These are phyloP conservation scores for Eueremaeus valkanovi DNA, from an alignment of 2,888 invertebrate genomes.

Conservation along the genomic window DNA sequence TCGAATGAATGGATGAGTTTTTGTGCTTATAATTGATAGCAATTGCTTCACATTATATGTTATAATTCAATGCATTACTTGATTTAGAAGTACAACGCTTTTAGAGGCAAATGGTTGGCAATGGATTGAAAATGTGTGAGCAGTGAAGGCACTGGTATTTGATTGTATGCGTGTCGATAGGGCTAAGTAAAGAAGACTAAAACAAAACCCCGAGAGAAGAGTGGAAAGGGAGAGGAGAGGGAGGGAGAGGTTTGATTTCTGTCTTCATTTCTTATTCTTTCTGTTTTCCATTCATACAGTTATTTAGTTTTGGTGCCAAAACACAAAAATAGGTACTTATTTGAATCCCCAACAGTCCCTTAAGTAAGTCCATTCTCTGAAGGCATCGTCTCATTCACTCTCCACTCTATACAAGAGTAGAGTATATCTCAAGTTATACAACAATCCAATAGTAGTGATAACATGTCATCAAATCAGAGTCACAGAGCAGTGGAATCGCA, in stretches of 20 bases:
- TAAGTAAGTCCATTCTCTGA: conserved; percentile 19
- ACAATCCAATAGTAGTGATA: not conserved
- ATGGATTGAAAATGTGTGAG: no score
- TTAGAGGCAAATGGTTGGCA: no score
- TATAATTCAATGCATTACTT: no score
- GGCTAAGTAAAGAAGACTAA: not conserved
- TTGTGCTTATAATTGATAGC: no score
- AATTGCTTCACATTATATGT: no score
- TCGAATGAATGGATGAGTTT: no score
- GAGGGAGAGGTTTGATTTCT: not conserved
- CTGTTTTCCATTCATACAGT: not conserved
- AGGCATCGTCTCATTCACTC: not conserved
- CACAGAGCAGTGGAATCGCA: not conserved
- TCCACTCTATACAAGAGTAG: not conserved
- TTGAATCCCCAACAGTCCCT: conserved; percentile 15
- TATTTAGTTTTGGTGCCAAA: conserved; percentile 14
- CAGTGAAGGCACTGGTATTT: not conserved
- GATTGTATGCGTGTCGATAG: not conserved
- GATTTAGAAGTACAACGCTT: no score
- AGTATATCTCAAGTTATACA: no score
- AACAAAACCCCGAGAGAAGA: not conserved
- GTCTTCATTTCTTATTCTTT: not conserved
- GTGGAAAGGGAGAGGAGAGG: not conserved
- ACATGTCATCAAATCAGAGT: conserved; percentile 13
- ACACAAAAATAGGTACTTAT: conserved; percentile 19